Conservation (phyloP, 2,888 invertebrate genomes). For the Brassicogethes aeneus region DNA sequence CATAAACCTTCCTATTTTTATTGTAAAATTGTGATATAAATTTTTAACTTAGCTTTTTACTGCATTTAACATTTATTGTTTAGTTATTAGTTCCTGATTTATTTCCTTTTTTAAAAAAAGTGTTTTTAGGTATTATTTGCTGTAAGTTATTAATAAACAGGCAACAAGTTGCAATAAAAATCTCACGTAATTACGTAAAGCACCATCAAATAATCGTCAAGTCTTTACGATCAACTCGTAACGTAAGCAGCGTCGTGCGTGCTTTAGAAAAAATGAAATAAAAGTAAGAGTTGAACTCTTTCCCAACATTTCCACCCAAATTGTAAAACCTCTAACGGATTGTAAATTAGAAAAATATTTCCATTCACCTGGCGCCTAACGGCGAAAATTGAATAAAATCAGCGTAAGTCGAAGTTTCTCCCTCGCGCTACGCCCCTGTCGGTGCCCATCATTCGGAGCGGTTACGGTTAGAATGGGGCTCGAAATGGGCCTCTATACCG, state of each 20-base stretch:
- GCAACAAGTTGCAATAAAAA: slow-evolving; percentile 36
- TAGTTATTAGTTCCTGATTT: too few relatives aligned
- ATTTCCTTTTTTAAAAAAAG: too few relatives aligned
- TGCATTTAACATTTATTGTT: too few relatives aligned
- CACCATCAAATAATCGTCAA: slow-evolving; percentile 34
- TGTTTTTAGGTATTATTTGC: too few relatives aligned
- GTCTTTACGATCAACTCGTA: slow-evolving; percentile 37
- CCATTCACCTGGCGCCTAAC: slow-evolving; percentile 24
- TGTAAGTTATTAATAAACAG: neutral
- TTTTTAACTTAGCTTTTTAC: too few relatives aligned
- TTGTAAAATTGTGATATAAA: too few relatives aligned
- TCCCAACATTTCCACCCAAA: slow-evolving; percentile 5
- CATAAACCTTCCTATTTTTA: too few relatives aligned
- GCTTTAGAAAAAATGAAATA: slow-evolving; percentile 4
- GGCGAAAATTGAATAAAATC: slow-evolving; percentile 30
- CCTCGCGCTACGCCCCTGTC: slow-evolving; percentile 30
- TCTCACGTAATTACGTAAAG: slow-evolving; percentile 35
- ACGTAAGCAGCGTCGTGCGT: slow-evolving; percentile 27
- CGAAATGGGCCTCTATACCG: slow-evolving; percentile 26
- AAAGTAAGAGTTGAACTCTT: slow-evolving; percentile 12
- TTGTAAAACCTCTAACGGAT: too few relatives aligned
- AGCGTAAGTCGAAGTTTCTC: slow-evolving; percentile 20
- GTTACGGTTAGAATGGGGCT: slow-evolving; percentile 34
- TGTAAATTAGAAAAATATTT: slow-evolving; percentile 17
- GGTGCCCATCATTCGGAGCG: slow-evolving; percentile 32